These are phyloP conservation scores for Acronicta psi DNA, from an alignment of 2,888 invertebrate genomes.

Conservation along the genomic window DNA sequence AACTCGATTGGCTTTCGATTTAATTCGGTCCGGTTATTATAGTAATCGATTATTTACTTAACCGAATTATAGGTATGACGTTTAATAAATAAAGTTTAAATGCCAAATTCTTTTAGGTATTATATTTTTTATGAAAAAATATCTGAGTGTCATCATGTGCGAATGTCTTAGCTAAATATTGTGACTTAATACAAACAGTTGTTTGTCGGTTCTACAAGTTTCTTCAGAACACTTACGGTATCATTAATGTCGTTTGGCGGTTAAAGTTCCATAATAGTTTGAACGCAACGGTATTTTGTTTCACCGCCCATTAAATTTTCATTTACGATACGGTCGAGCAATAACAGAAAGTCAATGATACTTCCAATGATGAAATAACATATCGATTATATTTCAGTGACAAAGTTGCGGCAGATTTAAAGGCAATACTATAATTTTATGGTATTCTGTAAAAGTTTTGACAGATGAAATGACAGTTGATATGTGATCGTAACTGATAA, in stretches of 20 bases:
- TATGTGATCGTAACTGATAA: conserved; percentile 13
- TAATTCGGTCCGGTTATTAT: conserved; percentile 8
- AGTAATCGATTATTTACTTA: too few species aligned
- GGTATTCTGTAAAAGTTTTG: conserved; percentile 18
- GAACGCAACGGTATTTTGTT: conserved; percentile 50
- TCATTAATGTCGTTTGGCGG: conserved; percentile 47
- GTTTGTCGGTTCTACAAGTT: conserved; percentile 1
- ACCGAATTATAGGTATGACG: too few species aligned
- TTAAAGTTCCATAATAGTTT: conserved; percentile 51
- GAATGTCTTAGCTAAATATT: too few species aligned
- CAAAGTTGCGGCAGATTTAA: conserved; percentile 43
- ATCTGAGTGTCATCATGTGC: too few species aligned
- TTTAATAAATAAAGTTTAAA: too few species aligned
- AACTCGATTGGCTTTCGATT: conserved; percentile 54
- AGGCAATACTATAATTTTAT: conserved; percentile 30
- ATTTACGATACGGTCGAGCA: conserved; percentile 57
- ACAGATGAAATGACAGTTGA: conserved; percentile 32
- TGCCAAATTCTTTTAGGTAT: too few species aligned
- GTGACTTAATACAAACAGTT: neutral
- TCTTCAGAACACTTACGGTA: conserved; percentile 17
- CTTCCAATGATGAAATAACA: conserved; percentile 57
- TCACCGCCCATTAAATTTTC: conserved; percentile 58
- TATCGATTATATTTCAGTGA: conserved; percentile 52
- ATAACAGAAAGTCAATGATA: conserved; percentile 58
- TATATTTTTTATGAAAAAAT: too few species aligned